These are phyloP conservation scores for Pica pica DNA, from an alignment of 2,113 vertebrate genomes.

Conservation along the genomic window DNA sequence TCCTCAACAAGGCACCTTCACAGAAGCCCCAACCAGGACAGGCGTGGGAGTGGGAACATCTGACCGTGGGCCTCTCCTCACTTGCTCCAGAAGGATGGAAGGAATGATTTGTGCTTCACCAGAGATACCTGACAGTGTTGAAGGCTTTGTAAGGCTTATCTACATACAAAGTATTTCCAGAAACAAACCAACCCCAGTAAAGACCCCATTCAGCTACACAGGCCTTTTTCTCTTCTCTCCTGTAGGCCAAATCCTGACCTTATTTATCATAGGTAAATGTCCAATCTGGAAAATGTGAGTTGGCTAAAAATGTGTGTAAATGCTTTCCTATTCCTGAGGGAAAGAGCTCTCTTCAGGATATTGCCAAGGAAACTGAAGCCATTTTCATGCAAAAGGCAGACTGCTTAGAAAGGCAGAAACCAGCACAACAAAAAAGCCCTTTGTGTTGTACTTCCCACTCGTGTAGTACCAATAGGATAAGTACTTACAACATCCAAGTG, in stretches of 20 bases:
- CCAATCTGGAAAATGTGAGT: not conserved
- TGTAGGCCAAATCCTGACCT: not conserved
- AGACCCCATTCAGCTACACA: not conserved
- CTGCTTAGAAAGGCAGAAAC: not conserved
- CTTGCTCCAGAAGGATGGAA: not conserved
- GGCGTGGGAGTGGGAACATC: fast-evolving
- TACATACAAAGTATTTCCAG: not conserved
- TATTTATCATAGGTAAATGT: not conserved
- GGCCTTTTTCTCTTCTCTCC: not conserved
- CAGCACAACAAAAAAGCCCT: not conserved
- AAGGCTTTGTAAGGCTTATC: not conserved
- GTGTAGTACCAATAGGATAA: not conserved
- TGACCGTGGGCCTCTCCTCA: fast-evolving
- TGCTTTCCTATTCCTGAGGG: not conserved
- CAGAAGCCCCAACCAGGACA: not conserved
- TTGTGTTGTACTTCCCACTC: not conserved
- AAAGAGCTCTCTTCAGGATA: not conserved
- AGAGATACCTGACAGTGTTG: not conserved
- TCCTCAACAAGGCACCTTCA: not conserved
- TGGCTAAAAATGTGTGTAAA: not conserved
- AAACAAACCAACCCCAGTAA: not conserved
- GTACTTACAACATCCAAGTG: not conserved
- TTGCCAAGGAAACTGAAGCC: not conserved
- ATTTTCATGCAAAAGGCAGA: conserved; percentile 4
- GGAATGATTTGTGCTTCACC: not conserved